Evolutionary conservation across 2,888 invertebrate species (phyloP).

Genomic region (Sarcophaga carnaria): DNA sequence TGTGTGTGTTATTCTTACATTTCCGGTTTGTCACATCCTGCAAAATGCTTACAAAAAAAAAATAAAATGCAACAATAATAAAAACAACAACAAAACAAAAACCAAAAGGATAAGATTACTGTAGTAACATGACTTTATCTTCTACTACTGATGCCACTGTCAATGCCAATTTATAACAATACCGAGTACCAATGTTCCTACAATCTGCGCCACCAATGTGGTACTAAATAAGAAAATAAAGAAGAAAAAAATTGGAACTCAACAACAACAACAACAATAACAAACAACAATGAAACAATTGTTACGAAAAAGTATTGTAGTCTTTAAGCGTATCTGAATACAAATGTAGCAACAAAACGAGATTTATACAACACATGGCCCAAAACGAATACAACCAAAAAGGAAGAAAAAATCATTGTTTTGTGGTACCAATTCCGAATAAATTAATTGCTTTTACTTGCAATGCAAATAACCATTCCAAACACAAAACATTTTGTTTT

Average conservation of each 20-base stretch:
- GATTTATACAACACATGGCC: conserved; percentile 35
- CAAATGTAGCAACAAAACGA: conserved; percentile 13
- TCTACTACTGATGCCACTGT: conserved; percentile 49
- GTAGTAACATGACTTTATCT: conserved; percentile 66
- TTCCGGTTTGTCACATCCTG: conserved; percentile 62
- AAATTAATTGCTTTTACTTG: conserved; percentile 58
- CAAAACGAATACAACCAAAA: neutral
- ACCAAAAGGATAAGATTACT: conserved; percentile 42
- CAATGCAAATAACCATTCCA: neutral
- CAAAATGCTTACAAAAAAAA: neutral
- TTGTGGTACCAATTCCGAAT: conserved; percentile 32
- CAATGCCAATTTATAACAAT: conserved; percentile 31
- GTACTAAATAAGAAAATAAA: no score
- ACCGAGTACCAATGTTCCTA: neutral
- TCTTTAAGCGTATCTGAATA: neutral
- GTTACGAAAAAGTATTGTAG: neutral
- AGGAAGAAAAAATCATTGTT: conserved; percentile 23
- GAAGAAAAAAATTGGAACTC: neutral
- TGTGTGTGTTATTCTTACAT: conserved; percentile 27
- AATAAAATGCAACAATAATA: conserved; percentile 16
- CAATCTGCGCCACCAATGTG: neutral
- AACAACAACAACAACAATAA: conserved; percentile 1
- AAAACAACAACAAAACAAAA: conserved; percentile 25
- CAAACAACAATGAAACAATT: neutral
- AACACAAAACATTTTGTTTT: no score